phyloP scores from a whole-genome alignment of 2,797 vertebrate species.

The Rhincodon typus region DNA sequence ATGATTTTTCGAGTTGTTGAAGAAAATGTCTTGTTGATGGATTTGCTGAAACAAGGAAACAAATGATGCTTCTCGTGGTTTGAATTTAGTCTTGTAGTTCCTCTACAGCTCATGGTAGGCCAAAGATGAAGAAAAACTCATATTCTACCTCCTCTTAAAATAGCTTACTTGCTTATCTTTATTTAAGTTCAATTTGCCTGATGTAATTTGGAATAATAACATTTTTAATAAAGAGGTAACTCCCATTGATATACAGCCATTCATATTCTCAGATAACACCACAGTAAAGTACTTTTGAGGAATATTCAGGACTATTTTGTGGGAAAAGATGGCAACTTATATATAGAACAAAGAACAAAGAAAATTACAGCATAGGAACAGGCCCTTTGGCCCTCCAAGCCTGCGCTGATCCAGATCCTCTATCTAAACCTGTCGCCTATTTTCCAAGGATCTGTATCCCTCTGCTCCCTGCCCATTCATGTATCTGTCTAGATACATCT shows the following conservation, averaged over 20 bases:
- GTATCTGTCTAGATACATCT: no score
- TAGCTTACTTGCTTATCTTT: not conserved
- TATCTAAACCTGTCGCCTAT: no score
- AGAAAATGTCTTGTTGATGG: constrained; percentile 62
- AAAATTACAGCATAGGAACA: no score
- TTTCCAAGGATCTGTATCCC: no score
- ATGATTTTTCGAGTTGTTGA: constrained; percentile 67
- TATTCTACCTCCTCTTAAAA: not conserved
- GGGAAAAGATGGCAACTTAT: not conserved
- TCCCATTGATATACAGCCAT: not conserved
- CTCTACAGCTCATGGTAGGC: not conserved
- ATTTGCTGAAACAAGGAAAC: constrained; percentile 50
- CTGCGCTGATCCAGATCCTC: no score
- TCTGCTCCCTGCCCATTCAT: no score
- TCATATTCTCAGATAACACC: not conserved
- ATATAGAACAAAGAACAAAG: not conserved
- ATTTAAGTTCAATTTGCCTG: not conserved
- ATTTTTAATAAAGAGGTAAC: not conserved
- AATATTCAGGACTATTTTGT: not conserved
- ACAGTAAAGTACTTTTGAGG: not conserved
- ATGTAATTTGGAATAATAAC: not conserved
- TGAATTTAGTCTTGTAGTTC: not conserved
- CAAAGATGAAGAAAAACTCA: not conserved
- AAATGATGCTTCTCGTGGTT: not conserved
- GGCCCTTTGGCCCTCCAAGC: no score